Percentiles rank a stretch among this genome's conserved stretches.
phyloP scores from a whole-genome alignment of 2,888 invertebrate species.

The Coelinius sp. region DNA sequence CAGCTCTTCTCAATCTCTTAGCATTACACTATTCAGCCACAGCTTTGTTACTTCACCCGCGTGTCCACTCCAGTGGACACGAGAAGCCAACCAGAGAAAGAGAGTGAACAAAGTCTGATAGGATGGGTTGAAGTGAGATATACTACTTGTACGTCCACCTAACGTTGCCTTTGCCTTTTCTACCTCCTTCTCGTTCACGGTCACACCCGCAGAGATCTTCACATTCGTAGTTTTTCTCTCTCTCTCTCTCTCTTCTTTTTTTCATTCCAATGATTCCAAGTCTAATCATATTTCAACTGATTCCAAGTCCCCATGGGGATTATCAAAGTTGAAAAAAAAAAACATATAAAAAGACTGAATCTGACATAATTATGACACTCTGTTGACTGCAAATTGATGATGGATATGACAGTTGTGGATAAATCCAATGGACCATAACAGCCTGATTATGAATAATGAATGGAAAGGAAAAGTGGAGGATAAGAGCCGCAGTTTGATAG shows the following conservation, averaged over 20 bases:
- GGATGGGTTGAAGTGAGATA: constrained; percentile 50
- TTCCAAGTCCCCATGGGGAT: background rate
- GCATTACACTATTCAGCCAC: background rate
- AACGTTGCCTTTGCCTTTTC: constrained; percentile 66
- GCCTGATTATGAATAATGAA: background rate
- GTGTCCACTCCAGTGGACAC: constrained; percentile 47
- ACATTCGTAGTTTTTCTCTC: constrained; percentile 42
- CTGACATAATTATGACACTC: background rate
- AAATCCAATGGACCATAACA: background rate
- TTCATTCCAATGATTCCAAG: background rate
- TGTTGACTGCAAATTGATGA: background rate
- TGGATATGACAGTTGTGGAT: background rate
- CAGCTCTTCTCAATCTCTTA: constrained; percentile 40
- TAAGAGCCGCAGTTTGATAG: constrained; percentile 51
- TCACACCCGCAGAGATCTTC: constrained; percentile 67
- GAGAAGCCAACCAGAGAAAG: constrained; percentile 41
- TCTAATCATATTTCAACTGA: constrained; percentile 15
- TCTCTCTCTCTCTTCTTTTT: too few relatives aligned
- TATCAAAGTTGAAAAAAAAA: too few relatives aligned
- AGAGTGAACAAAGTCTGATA: constrained; percentile 40
- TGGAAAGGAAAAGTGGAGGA: background rate
- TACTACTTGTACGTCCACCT: constrained; percentile 61
- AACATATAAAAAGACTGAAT: background rate
- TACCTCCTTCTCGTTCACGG: constrained; percentile 67
- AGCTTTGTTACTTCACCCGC: constrained; percentile 23